These are phyloP conservation scores for Leucosticte australis DNA, from an alignment of 2,113 vertebrate genomes.

Conservation along the genomic window DNA sequence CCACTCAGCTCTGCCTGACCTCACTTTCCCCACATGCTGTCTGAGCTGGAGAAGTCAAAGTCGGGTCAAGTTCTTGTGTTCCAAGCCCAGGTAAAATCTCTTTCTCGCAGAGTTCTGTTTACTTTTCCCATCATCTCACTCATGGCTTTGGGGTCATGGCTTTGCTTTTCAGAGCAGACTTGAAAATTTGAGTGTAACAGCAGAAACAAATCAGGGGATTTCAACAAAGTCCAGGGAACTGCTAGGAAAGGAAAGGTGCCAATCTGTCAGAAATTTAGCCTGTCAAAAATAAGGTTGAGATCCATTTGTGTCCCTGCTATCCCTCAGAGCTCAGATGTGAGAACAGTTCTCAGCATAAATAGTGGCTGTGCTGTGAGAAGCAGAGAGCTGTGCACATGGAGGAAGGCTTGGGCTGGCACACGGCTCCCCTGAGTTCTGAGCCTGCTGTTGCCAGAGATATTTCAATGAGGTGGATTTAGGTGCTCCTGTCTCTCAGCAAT, in stretches of 20 bases:
- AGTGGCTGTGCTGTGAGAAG: neutral
- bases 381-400: neutral
- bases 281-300: neutral
- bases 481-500: neutral
- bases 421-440: fast-evolving
- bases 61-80: neutral
- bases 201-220: neutral
- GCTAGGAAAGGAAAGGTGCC: neutral
- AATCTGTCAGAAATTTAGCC: neutral
- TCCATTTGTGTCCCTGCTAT: neutral
- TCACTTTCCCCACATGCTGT: fast-evolving
- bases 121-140: neutral
- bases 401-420: neutral
- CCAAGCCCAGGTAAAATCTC: neutral
- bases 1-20: neutral
- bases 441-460: neutral
- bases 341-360: neutral
- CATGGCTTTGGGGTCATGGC: neutral
- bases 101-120: neutral
- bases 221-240: neutral
- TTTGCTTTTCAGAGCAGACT: neutral
- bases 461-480: neutral
- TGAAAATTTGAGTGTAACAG: neutral
- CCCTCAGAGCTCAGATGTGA: neutral
- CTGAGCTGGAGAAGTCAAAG: neutral